Percentiles rank a stretch among this genome's conserved stretches.
phyloP scores from a whole-genome alignment of 2,113 vertebrate species.

The Chaetorhynchus papuensis region DNA sequence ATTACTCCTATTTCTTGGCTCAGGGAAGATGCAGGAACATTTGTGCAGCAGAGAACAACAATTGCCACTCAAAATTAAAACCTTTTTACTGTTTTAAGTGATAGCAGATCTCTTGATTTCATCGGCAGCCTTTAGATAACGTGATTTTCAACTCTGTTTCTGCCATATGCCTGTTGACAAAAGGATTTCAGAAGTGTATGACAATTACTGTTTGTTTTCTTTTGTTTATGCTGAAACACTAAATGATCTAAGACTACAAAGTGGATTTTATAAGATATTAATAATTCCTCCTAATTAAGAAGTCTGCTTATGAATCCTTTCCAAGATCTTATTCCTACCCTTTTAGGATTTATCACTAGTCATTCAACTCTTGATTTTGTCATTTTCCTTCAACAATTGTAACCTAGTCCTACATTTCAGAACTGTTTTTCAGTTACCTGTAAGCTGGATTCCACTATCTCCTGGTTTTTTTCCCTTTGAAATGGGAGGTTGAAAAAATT shows the following conservation, averaged over 20 bases:
- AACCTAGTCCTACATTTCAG: not conserved
- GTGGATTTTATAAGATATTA: constrained; percentile 26
- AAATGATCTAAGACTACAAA: constrained; percentile 23
- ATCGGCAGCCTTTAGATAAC: constrained; percentile 26
- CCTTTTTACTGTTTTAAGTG: constrained; percentile 21
- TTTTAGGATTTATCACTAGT: constrained; percentile 21
- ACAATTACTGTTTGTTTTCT: constrained; percentile 40
- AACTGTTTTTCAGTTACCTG: not conserved
- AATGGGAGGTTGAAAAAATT: not conserved
- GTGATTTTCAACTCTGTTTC: constrained; percentile 40
- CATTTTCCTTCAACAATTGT: not conserved
- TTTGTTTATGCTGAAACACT: constrained; percentile 43
- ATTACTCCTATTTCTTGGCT: constrained; percentile 12
- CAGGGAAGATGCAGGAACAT: not conserved
- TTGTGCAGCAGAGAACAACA: constrained; percentile 47
- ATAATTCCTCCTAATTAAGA: constrained; percentile 31
- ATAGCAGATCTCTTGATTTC: constrained; percentile 44
- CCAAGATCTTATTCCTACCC: not conserved
- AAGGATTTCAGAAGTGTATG: constrained; percentile 49
- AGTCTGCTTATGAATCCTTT: constrained; percentile 5
- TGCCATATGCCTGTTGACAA: constrained; percentile 21
- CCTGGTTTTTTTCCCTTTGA: constrained; percentile 3
- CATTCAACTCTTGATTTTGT: not conserved
- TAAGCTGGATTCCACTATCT: not conserved
- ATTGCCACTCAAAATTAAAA: constrained; percentile 55